Evolutionary conservation across 2,888 invertebrate species (phyloP), one percentile per base, ranked within the genome.

Genomic region (Timandra comae): DNA sequence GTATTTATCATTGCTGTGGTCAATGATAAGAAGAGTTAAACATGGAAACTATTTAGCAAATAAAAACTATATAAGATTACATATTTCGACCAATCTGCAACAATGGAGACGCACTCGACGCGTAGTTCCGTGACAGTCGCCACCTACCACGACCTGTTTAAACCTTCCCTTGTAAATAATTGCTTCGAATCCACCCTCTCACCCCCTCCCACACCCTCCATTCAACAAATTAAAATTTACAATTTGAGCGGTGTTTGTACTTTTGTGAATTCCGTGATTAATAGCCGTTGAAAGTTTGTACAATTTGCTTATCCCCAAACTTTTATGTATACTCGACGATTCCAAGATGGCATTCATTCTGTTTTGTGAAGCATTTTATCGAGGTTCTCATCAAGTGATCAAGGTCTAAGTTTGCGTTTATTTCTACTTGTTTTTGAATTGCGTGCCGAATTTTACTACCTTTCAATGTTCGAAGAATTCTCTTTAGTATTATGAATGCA

Each of bases 181-280:
- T 38, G 42, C 46, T 20, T 24, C 10, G 11, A 7, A 6, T 1
- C 7, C 3, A 5, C 11, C 23, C 23, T 9, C 23, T 6, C 3
- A 16, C 16, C 21, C 29, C 20, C 21, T 6, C 3, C 3, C 16
- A 16, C 29, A 16, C 21, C 28, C 30, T 28, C 35, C 34, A 43
- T 36, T 30, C 39, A 33, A 33, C 39, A 41, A 43, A 49, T 49
- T 46, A 46, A 44, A 49, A 49, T 49, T 43, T 46, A 41, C 38
- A 46, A 46, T 48, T 46, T 35, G 35, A 47, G 38, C 42, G 30
- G 38, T 33, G 37, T 41, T 34, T 35, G 45, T 44, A 54, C 54
- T 59, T 57, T 57, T 55, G 51, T 49, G 33, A 49, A 34, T 49
- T 41, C 43, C 43, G 49, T 65, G 66, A 64, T 64, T 62, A 63